Evolutionary conservation across 2,113 vertebrate species (phyloP).

Genomic region (Elachura formosa): DNA sequence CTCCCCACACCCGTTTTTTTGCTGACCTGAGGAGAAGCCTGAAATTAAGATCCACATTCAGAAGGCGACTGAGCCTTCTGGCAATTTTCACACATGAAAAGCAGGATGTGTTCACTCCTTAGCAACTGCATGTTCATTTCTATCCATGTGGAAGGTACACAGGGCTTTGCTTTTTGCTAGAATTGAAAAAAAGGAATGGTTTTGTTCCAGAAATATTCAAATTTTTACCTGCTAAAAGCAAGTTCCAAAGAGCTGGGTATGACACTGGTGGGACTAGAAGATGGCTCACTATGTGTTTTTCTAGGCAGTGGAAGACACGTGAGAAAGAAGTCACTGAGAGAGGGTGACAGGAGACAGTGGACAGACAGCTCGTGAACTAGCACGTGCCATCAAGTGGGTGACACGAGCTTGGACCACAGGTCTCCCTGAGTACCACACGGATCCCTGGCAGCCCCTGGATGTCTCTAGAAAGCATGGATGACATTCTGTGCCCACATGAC

Average conservation of each 20-base stretch:
- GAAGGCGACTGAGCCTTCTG: neutral
- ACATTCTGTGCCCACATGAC: neutral
- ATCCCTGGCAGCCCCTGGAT: neutral
- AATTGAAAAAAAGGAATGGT: neutral
- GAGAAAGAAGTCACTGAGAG: neutral
- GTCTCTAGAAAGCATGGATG: neutral
- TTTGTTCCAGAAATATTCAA: neutral
- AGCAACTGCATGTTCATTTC: neutral
- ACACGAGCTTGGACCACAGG: neutral
- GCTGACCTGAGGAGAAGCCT: neutral
- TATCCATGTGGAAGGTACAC: neutral
- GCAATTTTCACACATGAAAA: neutral
- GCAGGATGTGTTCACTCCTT: neutral
- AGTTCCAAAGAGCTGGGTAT: neutral
- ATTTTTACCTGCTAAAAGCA: neutral
- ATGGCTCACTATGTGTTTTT: accelerated
- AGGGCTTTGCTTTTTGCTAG: neutral
- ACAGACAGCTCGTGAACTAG: neutral
- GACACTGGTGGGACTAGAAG: neutral
- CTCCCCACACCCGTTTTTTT: neutral
- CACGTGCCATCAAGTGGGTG: neutral
- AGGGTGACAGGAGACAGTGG: neutral
- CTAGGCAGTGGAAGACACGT: neutral
- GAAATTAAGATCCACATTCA: neutral
- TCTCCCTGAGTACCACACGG: neutral